A percentile compares a stretch with the other conserved stretches of the same genome.
Evolutionary conservation across 1,140 invertebrate species (phyloP).

Genomic region (Trichonephila inaurata): DNA sequence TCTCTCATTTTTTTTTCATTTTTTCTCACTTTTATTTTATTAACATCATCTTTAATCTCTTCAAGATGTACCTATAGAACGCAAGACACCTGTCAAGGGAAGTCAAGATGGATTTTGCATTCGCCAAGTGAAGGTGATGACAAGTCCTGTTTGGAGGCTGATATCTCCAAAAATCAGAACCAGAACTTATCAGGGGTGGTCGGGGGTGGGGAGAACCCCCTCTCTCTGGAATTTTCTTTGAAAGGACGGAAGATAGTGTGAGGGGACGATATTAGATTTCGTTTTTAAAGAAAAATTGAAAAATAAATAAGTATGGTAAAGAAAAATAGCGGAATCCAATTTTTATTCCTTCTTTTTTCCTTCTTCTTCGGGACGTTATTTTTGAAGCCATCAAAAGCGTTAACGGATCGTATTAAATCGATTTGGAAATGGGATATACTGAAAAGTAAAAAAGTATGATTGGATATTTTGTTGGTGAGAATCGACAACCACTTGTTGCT

Average conservation of each 20-base stretch:
- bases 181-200: background rate
- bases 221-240: background rate
- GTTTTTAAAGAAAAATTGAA: background rate
- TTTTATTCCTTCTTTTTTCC: background rate
- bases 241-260: background rate
- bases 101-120: conserved; percentile 12
- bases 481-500: background rate
- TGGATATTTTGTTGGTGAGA: background rate
- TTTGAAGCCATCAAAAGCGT: background rate
- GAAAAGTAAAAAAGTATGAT: background rate
- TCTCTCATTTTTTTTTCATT: background rate
- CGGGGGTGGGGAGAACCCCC: background rate
- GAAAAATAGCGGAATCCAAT: background rate
- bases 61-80: conserved; percentile 14
- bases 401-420: background rate
- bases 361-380: background rate
- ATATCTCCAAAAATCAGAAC: background rate
- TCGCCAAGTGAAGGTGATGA: background rate
- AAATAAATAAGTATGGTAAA: background rate
- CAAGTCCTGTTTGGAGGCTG: background rate
- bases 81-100: background rate
- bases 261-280: background rate
- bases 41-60: conserved; percentile 6
- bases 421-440: background rate
- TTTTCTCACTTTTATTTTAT: background rate